Conservation (phyloP, 2,888 invertebrate genomes). For the Yponomeuta malinellus region DNA sequence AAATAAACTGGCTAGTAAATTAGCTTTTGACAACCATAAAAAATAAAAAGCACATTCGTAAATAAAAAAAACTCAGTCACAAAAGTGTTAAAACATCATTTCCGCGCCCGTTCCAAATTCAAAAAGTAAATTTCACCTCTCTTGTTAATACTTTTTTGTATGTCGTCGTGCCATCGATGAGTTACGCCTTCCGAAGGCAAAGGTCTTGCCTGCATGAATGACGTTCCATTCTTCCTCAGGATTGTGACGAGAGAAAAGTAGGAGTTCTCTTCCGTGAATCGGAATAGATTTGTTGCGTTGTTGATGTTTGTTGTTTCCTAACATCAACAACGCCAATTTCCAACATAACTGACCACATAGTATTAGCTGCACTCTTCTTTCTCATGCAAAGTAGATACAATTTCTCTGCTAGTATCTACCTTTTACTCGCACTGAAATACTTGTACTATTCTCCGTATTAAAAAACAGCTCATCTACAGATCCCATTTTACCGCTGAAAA, state of each 20-base stretch:
- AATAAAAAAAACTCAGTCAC: slow-evolving; percentile 5
- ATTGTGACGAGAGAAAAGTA: slow-evolving; percentile 55
- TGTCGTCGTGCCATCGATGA: slow-evolving; percentile 18
- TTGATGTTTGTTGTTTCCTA: no score
- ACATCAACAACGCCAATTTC: no score
- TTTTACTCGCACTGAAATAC: no score
- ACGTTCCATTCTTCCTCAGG: slow-evolving; percentile 28
- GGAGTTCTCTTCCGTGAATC: slow-evolving; percentile 33
- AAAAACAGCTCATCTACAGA: no score
- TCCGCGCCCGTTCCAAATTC: slow-evolving; percentile 7
- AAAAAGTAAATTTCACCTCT: background rate
- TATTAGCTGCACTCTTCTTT: no score
- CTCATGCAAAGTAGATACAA: no score
- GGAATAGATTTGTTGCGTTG: no score
- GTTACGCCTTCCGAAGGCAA: slow-evolving; percentile 19
- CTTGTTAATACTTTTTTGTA: background rate
- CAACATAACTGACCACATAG: no score
- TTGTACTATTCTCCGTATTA: no score
- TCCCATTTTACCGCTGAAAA: no score
- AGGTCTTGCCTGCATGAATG: slow-evolving; percentile 20
- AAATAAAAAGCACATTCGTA: background rate
- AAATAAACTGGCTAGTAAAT: background rate
- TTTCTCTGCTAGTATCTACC: no score
- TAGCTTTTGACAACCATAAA: background rate
- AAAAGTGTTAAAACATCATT: slow-evolving; percentile 12